phyloP scores from a whole-genome alignment of 2,797 vertebrate species.

The Somateria mollissima region DNA sequence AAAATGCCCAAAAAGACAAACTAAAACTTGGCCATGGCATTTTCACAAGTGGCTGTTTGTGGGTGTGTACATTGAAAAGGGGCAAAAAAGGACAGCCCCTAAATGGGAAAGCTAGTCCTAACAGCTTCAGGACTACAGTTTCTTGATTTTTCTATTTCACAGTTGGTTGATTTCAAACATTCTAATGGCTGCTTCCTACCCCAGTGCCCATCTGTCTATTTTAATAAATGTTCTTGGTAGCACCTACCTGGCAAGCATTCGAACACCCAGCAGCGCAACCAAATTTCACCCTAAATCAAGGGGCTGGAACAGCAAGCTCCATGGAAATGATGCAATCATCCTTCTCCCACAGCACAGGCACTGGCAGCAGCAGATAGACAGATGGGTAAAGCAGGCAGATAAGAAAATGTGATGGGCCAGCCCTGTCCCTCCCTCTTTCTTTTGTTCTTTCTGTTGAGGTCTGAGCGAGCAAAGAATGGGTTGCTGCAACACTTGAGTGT shows the following conservation, averaged over 20 bases:
- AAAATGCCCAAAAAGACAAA: background rate
- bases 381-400: slow-evolving; percentile 23
- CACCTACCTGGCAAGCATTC: slow-evolving; percentile 25
- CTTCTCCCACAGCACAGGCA: slow-evolving; percentile 19
- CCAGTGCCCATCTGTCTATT: slow-evolving; percentile 56
- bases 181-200: slow-evolving; percentile 63
- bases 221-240: slow-evolving; percentile 71
- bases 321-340: slow-evolving; percentile 29
- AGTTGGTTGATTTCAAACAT: slow-evolving; percentile 69
- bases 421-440: background rate
- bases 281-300: slow-evolving; percentile 42
- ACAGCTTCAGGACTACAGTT: slow-evolving; percentile 57
- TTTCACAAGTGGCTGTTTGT: background rate
- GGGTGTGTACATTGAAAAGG: background rate
- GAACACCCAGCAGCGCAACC: slow-evolving; percentile 26
- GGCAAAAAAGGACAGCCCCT: background rate
- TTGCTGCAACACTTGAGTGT: background rate
- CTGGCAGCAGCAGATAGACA: slow-evolving; percentile 50
- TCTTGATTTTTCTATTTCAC: slow-evolving; percentile 77
- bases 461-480: background rate
- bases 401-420: background rate
- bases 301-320: background rate
- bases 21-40: background rate
- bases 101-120: slow-evolving; percentile 31
- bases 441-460: background rate